These are phyloP conservation scores for Lepidonotus clava DNA, from an alignment of 2,888 invertebrate species.

Conservation along the genomic window DNA sequence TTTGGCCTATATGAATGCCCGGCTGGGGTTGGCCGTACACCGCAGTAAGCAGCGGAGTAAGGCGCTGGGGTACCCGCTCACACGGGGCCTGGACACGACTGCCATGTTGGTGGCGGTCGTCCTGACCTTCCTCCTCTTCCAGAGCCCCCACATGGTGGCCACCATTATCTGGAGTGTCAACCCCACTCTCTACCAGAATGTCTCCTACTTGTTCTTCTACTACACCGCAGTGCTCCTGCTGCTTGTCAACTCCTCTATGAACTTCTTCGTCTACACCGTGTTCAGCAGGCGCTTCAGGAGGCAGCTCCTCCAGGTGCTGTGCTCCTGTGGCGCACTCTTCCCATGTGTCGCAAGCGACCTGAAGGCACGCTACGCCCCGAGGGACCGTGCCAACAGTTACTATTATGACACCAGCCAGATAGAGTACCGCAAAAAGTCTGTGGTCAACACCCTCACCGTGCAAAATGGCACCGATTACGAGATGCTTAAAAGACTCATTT, in stretches of 20 bases:
- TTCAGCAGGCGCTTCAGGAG: slow-evolving; percentile 19
- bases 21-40: background rate
- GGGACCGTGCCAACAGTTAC: background rate
- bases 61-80: background rate
- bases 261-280: slow-evolving; percentile 42
- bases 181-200: background rate
- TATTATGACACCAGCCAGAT: background rate
- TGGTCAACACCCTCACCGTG: too few species aligned
- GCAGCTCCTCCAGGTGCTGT: background rate
- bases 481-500: too few species aligned
- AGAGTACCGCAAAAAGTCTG: background rate
- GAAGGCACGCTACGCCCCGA: background rate
- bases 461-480: too few species aligned
- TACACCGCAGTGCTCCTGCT: slow-evolving; percentile 16
- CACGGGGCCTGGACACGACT: slow-evolving; percentile 12
- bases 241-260: slow-evolving; percentile 31
- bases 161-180: background rate
- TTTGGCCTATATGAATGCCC: slow-evolving; percentile 43
- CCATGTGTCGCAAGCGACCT: background rate
- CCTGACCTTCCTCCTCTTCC: slow-evolving; percentile 37
- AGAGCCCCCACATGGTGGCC: slow-evolving; percentile 51
- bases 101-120: slow-evolving; percentile 41
- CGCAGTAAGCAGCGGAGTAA: background rate
- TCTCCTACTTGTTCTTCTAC: slow-evolving; percentile 1
- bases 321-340: background rate